Evolutionary conservation across 2,888 invertebrate species (phyloP), one percentile per base, ranked within the genome.

Genomic region (Amphipoea lucens): DNA sequence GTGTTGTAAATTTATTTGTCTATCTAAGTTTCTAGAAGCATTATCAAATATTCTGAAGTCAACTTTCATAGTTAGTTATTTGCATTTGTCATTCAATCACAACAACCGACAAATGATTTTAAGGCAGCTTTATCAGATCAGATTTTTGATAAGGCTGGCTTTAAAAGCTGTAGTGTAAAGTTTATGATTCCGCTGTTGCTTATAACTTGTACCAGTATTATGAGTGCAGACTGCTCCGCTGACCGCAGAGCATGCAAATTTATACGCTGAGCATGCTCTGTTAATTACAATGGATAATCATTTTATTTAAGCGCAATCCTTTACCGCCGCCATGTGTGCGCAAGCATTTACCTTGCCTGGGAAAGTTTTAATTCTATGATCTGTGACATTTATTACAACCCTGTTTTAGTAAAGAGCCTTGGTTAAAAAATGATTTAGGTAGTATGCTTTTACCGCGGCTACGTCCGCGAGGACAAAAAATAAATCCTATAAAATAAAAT

Each of bases 281-380:
- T 94, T 94, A 94, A 94, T 94, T 94, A 94, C 85, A 78, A 74
- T 72, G 83, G 72, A 74, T 83, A 86, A 77, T 86, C 36, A 80
- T 86, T 85, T 85, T 83, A 85, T 80, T 83, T 78, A 69, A 80
- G 75, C 71, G 36, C 73, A 74, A 79, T 82, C 66, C 67, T 71
- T 79, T 82, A 63, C 51, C 14, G 54, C 60, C 51, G 7, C 29
- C 54, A n/a, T 68, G 17, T 72, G 77, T 81, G 67, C 45, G 66
- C 40, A 54, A 77, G 51, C 57, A 74, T 73, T 78, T 78, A 83
- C 62, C 45, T 74, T 48, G 60, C 73, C 17, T 40, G 51, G 62
- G 45, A 78, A 83, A 69, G 51, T 69, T 83, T 73, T 51, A 78
- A 83, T 69, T 54, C 51, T 66, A 45, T 62, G n/a, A 45, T 36